phyloP scores from a whole-genome alignment of 2,888 invertebrate species.

The Drosophila rubida region DNA sequence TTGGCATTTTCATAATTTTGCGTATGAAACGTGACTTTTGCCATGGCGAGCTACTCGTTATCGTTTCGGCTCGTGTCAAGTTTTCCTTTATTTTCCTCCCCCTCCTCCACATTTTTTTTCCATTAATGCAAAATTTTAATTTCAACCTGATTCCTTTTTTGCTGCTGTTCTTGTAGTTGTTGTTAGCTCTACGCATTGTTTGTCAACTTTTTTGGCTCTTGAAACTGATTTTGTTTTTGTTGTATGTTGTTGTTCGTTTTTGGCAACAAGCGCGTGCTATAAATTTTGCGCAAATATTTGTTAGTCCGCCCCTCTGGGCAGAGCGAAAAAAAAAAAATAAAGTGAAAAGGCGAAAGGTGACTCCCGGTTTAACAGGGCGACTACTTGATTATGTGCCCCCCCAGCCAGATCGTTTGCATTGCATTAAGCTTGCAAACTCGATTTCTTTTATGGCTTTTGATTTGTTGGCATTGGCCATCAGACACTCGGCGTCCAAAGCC shows the following conservation, averaged over 20 bases:
- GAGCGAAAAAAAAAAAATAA: not conserved
- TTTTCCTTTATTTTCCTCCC: slow-evolving; percentile 27
- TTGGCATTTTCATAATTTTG: slow-evolving; percentile 76
- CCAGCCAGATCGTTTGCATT: slow-evolving; percentile 47
- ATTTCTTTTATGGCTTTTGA: slow-evolving; percentile 45
- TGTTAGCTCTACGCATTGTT: slow-evolving; percentile 59
- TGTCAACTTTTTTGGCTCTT: slow-evolving; percentile 62
- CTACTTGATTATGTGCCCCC: slow-evolving; percentile 53
- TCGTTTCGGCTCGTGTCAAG: slow-evolving; percentile 34
- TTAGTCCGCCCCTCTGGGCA: slow-evolving; percentile 18
- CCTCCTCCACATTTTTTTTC: slow-evolving; percentile 22
- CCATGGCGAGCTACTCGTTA: slow-evolving; percentile 42
- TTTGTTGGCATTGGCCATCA: slow-evolving; percentile 32
- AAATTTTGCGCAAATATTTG: slow-evolving; percentile 76
- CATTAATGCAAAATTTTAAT: slow-evolving; percentile 65
- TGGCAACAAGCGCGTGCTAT: slow-evolving; percentile 61
- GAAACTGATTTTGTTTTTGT: slow-evolving; percentile 21
- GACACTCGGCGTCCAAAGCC: not conserved
- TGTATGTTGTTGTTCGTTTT: not conserved
- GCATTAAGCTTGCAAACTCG: slow-evolving; percentile 55
- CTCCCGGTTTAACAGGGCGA: slow-evolving; percentile 23
- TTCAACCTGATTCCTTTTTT: slow-evolving; percentile 60
- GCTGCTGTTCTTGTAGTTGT: slow-evolving; percentile 14
- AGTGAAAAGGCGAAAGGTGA: slow-evolving; percentile 14
- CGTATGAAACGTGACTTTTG: slow-evolving; percentile 77